Conservation (phyloP, 2,113 vertebrate genomes). For the Lethenteron camtschaticum region DNA sequence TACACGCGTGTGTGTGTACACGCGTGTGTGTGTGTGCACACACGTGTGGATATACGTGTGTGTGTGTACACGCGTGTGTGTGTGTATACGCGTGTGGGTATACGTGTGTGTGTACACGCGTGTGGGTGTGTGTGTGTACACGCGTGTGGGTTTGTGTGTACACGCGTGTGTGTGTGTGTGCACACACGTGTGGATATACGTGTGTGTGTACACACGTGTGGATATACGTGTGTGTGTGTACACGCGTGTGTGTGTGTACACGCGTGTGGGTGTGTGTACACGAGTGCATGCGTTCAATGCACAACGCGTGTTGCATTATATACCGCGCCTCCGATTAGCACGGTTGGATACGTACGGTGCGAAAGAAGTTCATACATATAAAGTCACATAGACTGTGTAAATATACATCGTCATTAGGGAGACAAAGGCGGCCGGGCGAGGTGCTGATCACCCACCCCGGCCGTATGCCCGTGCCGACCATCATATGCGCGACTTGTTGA, state of each 20-base stretch:
- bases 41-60: background rate
- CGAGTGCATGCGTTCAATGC: no score
- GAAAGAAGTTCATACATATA: background rate
- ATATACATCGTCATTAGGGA: background rate
- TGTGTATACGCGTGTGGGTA: background rate
- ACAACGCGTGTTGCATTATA: no score
- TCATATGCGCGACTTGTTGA: no score
- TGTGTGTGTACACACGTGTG: background rate
- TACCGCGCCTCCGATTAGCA: no score
- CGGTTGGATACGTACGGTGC: no score
- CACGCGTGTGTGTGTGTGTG: background rate
- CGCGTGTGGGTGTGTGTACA: no score
- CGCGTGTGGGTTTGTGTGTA: background rate
- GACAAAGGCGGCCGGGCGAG: no score
- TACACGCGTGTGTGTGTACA: background rate
- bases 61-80: background rate
- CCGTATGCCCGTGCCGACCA: no score
- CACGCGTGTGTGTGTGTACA: no score
- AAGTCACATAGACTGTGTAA: background rate
- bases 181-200: background rate
- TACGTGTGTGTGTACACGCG: background rate
- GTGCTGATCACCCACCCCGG: no score
- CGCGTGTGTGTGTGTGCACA: background rate
- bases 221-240: no score
- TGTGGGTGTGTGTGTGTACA: background rate